Base-by-base conservation (phyloP, 1,140 invertebrate genomes). In the Caenorhabditis tropicalis region DNA sequence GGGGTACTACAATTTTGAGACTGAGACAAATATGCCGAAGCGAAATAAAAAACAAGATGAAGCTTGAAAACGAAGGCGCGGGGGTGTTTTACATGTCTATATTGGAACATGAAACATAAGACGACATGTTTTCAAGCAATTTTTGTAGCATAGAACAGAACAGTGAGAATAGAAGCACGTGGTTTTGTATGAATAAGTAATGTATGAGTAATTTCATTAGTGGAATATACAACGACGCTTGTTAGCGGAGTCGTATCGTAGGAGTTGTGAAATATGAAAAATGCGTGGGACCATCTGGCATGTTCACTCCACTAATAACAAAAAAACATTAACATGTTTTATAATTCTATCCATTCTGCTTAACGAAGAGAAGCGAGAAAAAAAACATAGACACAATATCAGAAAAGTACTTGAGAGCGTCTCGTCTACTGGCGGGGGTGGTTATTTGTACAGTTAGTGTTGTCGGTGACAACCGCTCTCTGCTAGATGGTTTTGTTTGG, bases 401-500 rank as follows among this genome's bases (percentile, higher is more conserved):
- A 43, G 9, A 74, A 74, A 74, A 43, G 33, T 74, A 74, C 65
- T 74, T n/a, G 36, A 74, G 29, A 31, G 33, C 65, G 65, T 74
- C 65, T 74, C 65, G 65, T 74, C 36, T 43, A 43, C 36, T 19
- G 24, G 65, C 36, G 65, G 33, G 65, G 65, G 65, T 24, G 65
- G 65, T 43, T 74, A 74, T 74, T 74, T 74, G 65, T 12, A 74
- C 36, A 74, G 65, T 39, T 74, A 65, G 58, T 65, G 58, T 65
- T 74, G 65, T 74, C 65, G 27, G 65, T 74, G 65, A 74, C 65
- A 74, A 74, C 29, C 58, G 16, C 36, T 31, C 36, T 24, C 31
- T 0, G 31, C 60, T 43, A 36, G 65, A 74, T 74, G 65, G 65
- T 74, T 65, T 36, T 65, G 31, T 74, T n/a, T 43, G 53, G 53